These are phyloP conservation scores for Zonitis immaculata DNA, from an alignment of 2,888 invertebrate species.

Conservation along the genomic window DNA sequence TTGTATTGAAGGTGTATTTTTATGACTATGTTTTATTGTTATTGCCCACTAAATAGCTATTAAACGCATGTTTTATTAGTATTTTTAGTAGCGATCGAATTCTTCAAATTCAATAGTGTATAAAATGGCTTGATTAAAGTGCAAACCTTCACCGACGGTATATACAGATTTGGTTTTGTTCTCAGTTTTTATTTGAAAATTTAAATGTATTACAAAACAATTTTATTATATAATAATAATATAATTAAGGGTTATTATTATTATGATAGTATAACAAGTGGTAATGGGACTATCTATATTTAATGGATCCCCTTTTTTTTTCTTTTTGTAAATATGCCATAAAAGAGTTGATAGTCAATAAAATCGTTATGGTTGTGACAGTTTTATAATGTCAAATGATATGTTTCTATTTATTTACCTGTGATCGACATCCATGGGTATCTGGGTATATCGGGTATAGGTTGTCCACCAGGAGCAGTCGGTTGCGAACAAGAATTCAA, in stretches of 20 bases:
- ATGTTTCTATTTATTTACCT: constrained; percentile 60
- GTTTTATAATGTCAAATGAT: background rate
- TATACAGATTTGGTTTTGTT: constrained; percentile 2
- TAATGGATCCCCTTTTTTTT: background rate
- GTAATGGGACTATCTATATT: background rate
- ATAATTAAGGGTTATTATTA: constrained; percentile 1
- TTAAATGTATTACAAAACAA: constrained; percentile 23
- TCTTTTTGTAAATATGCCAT: background rate
- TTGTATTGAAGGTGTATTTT: constrained; percentile 34
- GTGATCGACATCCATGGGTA: constrained; percentile 97
- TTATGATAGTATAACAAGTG: background rate
- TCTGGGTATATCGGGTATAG: constrained; percentile 86
- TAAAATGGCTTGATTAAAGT: constrained; percentile 19
- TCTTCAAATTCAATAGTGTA: constrained; percentile 20
- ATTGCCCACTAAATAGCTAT: constrained; percentile 45
- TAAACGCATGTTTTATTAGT: constrained; percentile 45
- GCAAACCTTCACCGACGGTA: constrained; percentile 12
- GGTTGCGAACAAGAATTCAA: constrained; percentile 72
- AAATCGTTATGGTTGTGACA: background rate
- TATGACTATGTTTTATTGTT: constrained; percentile 46
- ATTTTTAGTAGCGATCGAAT: constrained; percentile 34
- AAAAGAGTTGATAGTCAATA: background rate
- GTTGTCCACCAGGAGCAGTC: constrained; percentile 69
- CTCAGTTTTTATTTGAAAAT: constrained; percentile 7
- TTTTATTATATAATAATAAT: constrained; percentile 29